Base-by-base conservation (phyloP, 2,888 invertebrate species). In the Palloptera scutellata region DNA sequence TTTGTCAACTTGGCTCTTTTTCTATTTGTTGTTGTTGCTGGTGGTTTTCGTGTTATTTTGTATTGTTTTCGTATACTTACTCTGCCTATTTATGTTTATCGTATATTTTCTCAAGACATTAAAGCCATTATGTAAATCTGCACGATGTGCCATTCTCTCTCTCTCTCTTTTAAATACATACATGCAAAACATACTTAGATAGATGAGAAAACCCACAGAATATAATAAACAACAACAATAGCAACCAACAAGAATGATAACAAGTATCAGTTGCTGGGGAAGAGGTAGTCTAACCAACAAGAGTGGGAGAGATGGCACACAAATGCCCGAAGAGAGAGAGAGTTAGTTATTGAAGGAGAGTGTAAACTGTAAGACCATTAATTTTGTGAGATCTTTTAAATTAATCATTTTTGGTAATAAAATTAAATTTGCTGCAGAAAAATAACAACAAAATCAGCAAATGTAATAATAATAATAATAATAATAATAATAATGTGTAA, bases 341-440 rank as follows among this genome's bases (percentile, higher is more conserved):
- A 30, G 30, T 2, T 30, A 6, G 30, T 30, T 2, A 30, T 2
- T 30, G 30, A 4, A 30, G 30, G 30, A 30, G 30, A 30, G 30
- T 30, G 30, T 4, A 30, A 30, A 30, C 30, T 30, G 30, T 30
- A 64, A 60, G 45, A 61, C 58, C 66, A 68, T 70, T 68, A 70
- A 68, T 70, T 68, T 70, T 66, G 55, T 57, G 41, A 70, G 66
- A 70, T 68, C 68, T 70, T 66, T 68, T 66, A 66, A 68, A 70
- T 70, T 70, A 70, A 70, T 70, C 68, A 68, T 68, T 61, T 66
- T 20, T 59, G 61, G 68, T 66, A 66, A 66, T 70, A 68, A 68
- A 70, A 70, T 70, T 68, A 70, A 68, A 70, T 68, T 68, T 63
- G 52, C 58, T 30, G 30, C 59, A 60, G 52, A 15, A 40, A 20